A percentile compares a stretch with the other conserved stretches of the same genome.
phyloP scores from a whole-genome alignment of 1,140 invertebrate genomes.

The Cryptotermes secundus region DNA sequence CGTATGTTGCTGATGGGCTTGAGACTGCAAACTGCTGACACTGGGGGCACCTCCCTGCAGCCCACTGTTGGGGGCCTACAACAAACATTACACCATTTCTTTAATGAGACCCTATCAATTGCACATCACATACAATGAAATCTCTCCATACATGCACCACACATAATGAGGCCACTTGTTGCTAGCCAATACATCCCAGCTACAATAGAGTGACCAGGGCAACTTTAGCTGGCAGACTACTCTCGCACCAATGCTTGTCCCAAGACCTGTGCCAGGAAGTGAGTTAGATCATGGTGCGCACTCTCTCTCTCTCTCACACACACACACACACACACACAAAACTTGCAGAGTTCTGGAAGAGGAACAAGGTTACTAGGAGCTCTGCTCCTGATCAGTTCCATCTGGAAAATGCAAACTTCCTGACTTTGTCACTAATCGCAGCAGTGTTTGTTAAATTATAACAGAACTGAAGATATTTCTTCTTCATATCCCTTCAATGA shows the following conservation, averaged over 20 bases:
- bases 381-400: too few relatives aligned
- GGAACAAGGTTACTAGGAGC: too few relatives aligned
- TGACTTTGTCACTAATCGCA: too few relatives aligned
- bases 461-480: too few relatives aligned
- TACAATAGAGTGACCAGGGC: neutral
- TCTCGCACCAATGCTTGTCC: neutral
- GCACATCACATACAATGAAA: neutral
- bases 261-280: neutral
- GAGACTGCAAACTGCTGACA: slow-evolving; percentile 20
- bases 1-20: slow-evolving; percentile 26
- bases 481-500: too few relatives aligned
- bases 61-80: slow-evolving; percentile 25
- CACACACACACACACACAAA: too few relatives aligned
- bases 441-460: too few relatives aligned
- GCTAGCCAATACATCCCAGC: neutral
- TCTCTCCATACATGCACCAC: neutral
- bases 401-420: too few relatives aligned
- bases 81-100: neutral
- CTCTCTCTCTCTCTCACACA: too few relatives aligned
- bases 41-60: slow-evolving; percentile 33
- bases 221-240: neutral
- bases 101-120: too few relatives aligned
- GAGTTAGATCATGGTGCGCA: neutral
- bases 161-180: neutral
- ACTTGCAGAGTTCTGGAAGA: too few relatives aligned